phyloP scores from a whole-genome alignment of 53 echinoderm and acorn worm genomes.

The Holothuria scabra region DNA sequence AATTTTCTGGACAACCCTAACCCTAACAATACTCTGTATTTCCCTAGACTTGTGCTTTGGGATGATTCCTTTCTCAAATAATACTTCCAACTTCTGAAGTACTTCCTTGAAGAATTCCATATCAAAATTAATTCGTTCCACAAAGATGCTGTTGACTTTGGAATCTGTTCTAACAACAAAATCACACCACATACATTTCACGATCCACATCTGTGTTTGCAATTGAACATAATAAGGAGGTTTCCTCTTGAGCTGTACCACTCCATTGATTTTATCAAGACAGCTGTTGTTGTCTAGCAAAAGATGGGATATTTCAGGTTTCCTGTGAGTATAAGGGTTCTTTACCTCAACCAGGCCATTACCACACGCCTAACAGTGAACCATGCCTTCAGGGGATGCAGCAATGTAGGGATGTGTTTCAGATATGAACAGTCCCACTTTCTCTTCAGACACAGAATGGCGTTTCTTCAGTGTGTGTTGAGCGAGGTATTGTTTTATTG shows the following conservation, averaged over 20 bases:
- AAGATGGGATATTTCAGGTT: slow-evolving; percentile 31
- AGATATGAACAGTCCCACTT: slow-evolving; percentile 54
- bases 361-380: slow-evolving; percentile 64
- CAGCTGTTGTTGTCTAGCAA: slow-evolving; percentile 36
- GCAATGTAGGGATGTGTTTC: slow-evolving; percentile 59
- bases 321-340: slow-evolving; percentile 58
- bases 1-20: slow-evolving; percentile 57
- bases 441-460: slow-evolving; percentile 39
- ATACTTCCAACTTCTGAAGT: slow-evolving; percentile 48
- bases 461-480: slow-evolving; percentile 60
- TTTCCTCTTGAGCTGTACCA: slow-evolving; percentile 28
- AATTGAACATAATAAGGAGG: slow-evolving; percentile 64
- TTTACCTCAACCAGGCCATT: slow-evolving; percentile 60
- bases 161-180: slow-evolving; percentile 58
- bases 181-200: slow-evolving; percentile 54
- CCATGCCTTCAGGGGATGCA: slow-evolving; percentile 68
- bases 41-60: slow-evolving; percentile 45
- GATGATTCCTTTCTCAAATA: slow-evolving; percentile 51
- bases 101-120: slow-evolving; percentile 27
- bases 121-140: slow-evolving; percentile 53
- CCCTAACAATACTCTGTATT: slow-evolving; percentile 38
- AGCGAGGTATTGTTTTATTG: slow-evolving; percentile 57
- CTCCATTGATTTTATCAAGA: slow-evolving; percentile 44
- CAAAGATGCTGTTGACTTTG: slow-evolving; percentile 51
- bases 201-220: slow-evolving; percentile 59